Percentiles rank a stretch among this genome's conserved stretches.
Conservation (phyloP, 2,113 vertebrate species). For the Strix aluco region DNA sequence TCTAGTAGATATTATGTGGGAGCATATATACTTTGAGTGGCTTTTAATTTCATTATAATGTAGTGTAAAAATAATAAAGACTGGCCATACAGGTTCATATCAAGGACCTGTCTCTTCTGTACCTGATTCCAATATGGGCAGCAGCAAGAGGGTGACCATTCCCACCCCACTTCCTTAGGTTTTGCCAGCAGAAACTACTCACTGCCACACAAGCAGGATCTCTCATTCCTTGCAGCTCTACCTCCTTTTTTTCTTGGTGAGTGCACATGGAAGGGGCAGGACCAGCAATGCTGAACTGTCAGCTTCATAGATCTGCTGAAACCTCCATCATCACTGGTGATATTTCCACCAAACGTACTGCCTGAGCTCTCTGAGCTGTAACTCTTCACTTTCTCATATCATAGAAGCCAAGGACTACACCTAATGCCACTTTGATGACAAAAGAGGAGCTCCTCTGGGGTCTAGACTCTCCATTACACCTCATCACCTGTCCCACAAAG, state of each 20-base stretch:
- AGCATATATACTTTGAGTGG: not conserved
- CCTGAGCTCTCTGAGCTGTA: not conserved
- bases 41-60: not conserved
- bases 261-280: not conserved
- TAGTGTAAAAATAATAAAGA: not conserved
- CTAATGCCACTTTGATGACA: accelerated
- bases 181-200: not conserved
- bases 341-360: not conserved
- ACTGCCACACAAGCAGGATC: not conserved
- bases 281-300: not conserved
- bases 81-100: not conserved
- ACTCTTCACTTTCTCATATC: not conserved
- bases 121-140: not conserved
- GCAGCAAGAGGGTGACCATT: not conserved
- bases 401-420: not conserved
- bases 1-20: not conserved
- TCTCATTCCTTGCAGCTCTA: not conserved
- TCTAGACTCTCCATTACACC: not conserved
- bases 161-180: not conserved
- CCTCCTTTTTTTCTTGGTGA: not conserved
- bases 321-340: not conserved
- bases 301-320: not conserved
- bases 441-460: not conserved
- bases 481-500: not conserved
- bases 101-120: not conserved